Conservation (phyloP, 1,140 invertebrate species). For the Leptonema lineaticorne region DNA sequence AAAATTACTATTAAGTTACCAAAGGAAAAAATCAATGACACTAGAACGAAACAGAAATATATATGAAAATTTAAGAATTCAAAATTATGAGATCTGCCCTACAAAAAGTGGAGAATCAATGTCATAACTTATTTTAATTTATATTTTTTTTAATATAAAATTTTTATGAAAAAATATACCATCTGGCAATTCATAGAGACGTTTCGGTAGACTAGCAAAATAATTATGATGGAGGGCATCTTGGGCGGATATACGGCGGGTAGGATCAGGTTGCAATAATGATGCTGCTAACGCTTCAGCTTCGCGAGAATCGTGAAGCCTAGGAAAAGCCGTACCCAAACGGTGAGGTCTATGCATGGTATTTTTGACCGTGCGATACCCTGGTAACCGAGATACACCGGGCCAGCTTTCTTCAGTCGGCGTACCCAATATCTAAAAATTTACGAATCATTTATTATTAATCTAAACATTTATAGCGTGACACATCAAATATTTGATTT, state of each 20-base stretch:
- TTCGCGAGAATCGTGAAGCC: constrained; percentile 81
- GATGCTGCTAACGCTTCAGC: constrained; percentile 84
- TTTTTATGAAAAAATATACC: constrained; percentile 73
- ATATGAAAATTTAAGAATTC: too few species aligned
- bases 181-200: constrained; percentile 87
- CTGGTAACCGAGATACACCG: constrained; percentile 81
- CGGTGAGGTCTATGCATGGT: constrained; percentile 73
- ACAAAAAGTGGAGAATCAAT: too few species aligned
- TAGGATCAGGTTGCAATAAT: constrained; percentile 86
- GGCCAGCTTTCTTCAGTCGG: constrained; percentile 90
- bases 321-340: constrained; percentile 83
- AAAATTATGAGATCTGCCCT: too few species aligned
- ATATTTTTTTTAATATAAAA: too few species aligned
- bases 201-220: constrained; percentile 84
- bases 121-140: too few species aligned
- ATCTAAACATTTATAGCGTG: too few species aligned
- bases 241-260: constrained; percentile 81
- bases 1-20: too few species aligned
- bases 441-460: too few species aligned
- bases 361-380: constrained; percentile 74
- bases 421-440: constrained; percentile 77
- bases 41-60: too few species aligned
- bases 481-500: constrained; percentile 5
- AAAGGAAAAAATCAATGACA: too few species aligned
- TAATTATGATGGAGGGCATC: constrained; percentile 87